Base-by-base conservation (phyloP, 2,797 vertebrate genomes). In the Mus spretus region DNA sequence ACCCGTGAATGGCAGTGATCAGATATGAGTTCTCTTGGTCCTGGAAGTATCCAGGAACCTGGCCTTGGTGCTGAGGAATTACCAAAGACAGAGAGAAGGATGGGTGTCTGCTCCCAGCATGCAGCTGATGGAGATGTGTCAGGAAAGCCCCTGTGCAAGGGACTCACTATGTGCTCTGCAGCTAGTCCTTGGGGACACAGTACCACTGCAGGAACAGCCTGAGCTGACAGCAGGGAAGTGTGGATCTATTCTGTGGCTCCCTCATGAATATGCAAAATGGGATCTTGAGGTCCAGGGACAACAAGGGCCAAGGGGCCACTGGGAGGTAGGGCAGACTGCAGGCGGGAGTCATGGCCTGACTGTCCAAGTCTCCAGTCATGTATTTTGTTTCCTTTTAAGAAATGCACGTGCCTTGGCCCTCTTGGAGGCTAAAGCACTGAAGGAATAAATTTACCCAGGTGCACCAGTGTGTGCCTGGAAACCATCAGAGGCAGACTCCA, bases 191-290 rank as follows among this genome's bases (percentile, higher is more conserved):
- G 0, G 93, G 94, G 96, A 90, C 89, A 91, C 12, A 63, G 94
- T 37, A 0, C 96, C 89, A 83, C 86, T 81, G 5, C 59, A 96
- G 95, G 84, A 26, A 13, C 94, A 93, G 89, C 86, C 6, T 13
- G 74, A 95, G 90, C 77, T 97, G 97, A 96, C 97, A 96, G 93
- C 82, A 53, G 89, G 65, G 77, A 91, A 89, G 90, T 79, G n/a
- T 13, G 5, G 90, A 94, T 94, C 95, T 53, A 83, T 91, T 88
- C 80, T 4, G 40, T 31, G 84, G 88, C 81, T 94, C 91, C 75
- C 37, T 70, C 79, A 97, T 97, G 94, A 97, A 97, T 97, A 98
- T 97, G 91, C 78, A 97, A 91, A 80, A 94, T 90, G 89, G 91
- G 95, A 92, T 90, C 89, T 92, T 96, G 91, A 94, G 85, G 85